Conservation (phyloP, 2,113 vertebrate genomes). For the Girardinichthys multiradiatus region DNA sequence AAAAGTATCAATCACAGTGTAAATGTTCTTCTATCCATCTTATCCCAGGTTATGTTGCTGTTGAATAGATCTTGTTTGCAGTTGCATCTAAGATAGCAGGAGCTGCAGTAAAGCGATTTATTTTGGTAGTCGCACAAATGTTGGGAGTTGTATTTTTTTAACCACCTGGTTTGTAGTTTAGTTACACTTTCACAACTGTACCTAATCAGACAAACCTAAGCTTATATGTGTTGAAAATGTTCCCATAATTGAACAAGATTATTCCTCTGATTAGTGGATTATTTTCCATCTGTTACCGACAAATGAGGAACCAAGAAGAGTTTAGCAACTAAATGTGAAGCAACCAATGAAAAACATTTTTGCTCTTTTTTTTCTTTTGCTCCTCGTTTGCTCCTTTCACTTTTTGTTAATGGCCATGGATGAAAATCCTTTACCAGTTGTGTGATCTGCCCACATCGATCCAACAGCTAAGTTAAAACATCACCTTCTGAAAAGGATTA, state of each 20-base stretch:
- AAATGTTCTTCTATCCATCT: background rate
- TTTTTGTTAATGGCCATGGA: too few relatives aligned
- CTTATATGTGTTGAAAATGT: background rate
- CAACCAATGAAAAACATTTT: too few relatives aligned
- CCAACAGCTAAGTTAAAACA: background rate
- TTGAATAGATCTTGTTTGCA: background rate
- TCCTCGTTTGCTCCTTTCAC: background rate
- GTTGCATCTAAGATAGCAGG: background rate
- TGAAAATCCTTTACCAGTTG: too few relatives aligned
- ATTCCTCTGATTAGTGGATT: too few relatives aligned
- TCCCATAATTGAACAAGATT: too few relatives aligned
- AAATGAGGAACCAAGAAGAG: too few relatives aligned
- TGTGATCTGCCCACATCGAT: background rate
- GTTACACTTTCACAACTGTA: background rate
- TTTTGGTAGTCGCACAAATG: background rate
- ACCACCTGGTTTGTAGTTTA: background rate
- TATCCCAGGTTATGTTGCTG: background rate
- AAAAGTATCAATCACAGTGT: background rate
- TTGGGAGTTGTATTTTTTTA: background rate
- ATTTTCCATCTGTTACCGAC: too few relatives aligned
- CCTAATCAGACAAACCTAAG: background rate
- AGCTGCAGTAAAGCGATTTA: background rate
- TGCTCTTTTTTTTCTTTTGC: too few relatives aligned
- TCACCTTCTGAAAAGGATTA: background rate
- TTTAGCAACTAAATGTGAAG: too few relatives aligned